These are phyloP conservation scores for Corythoichthys intestinalis DNA, from an alignment of 2,113 vertebrate genomes.

Conservation along the genomic window DNA sequence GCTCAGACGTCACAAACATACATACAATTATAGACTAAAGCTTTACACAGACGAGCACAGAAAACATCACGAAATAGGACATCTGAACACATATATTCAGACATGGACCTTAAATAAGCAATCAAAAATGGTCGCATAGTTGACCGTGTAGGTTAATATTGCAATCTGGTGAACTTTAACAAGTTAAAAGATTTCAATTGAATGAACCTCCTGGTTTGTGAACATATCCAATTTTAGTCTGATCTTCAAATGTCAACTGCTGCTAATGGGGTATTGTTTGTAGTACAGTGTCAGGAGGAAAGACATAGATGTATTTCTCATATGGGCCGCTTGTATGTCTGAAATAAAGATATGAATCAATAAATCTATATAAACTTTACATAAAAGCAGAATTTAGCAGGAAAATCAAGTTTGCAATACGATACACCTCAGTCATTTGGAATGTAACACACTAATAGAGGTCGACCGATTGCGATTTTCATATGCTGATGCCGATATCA, in stretches of 20 bases:
- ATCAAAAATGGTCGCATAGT: constrained; percentile 15
- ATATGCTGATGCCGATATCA: too few species aligned
- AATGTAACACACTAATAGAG: too few species aligned
- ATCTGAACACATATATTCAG: constrained; percentile 56
- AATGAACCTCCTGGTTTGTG: not conserved
- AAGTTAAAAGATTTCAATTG: not conserved
- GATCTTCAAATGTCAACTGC: not conserved
- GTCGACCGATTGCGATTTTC: too few species aligned
- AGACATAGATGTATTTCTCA: not conserved
- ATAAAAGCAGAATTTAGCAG: too few species aligned
- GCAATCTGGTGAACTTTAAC: too few species aligned
- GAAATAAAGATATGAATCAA: too few species aligned
- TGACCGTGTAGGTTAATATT: not conserved
- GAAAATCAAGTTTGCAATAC: too few species aligned
- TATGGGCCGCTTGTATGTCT: too few species aligned
- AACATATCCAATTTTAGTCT: not conserved
- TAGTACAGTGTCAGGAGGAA: not conserved
- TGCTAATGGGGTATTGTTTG: not conserved
- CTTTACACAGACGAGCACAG: constrained; percentile 22
- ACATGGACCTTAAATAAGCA: constrained; percentile 54
- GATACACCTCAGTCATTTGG: too few species aligned
- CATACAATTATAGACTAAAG: constrained; percentile 26
- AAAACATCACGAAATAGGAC: constrained; percentile 41
- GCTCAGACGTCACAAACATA: constrained; percentile 41
- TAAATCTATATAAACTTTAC: too few species aligned